Conservation (phyloP, 2,113 vertebrate species). For the Oxyura jamaicensis region DNA sequence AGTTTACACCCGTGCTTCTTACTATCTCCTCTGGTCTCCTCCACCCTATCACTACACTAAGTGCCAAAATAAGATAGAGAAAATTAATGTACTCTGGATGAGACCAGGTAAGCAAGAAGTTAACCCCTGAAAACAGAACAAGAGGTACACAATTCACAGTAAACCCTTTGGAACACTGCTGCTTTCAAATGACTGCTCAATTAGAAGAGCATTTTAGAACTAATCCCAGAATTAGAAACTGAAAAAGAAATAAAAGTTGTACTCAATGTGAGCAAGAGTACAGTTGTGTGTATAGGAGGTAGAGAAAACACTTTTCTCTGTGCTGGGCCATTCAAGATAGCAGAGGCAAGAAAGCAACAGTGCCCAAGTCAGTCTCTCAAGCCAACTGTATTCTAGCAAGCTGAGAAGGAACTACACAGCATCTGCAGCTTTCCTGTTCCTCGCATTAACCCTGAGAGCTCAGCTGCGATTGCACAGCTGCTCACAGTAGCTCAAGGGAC, state of each 20-base stretch:
- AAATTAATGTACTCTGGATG: background rate
- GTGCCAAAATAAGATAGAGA: background rate
- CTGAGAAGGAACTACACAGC: background rate
- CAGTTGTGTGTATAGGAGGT: background rate
- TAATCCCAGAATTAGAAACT: background rate
- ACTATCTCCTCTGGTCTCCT: background rate
- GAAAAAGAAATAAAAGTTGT: background rate
- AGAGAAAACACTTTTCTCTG: background rate
- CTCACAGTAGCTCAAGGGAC: background rate
- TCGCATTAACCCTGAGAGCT: background rate
- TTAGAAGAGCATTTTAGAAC: background rate
- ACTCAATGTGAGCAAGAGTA: background rate
- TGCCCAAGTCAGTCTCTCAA: background rate
- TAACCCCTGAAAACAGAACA: background rate
- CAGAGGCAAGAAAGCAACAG: background rate
- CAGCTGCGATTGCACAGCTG: no score
- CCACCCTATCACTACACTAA: background rate
- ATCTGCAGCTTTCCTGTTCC: background rate
- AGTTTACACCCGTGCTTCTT: background rate
- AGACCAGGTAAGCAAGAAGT: background rate
- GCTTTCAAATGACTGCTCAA: background rate
- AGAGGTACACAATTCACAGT: background rate
- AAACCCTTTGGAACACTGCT: background rate
- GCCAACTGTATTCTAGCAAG: fast-evolving
- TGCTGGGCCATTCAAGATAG: background rate